Base-by-base conservation (phyloP, 2,113 vertebrate species). In the Sinocyclocheilus maitianheensis region DNA sequence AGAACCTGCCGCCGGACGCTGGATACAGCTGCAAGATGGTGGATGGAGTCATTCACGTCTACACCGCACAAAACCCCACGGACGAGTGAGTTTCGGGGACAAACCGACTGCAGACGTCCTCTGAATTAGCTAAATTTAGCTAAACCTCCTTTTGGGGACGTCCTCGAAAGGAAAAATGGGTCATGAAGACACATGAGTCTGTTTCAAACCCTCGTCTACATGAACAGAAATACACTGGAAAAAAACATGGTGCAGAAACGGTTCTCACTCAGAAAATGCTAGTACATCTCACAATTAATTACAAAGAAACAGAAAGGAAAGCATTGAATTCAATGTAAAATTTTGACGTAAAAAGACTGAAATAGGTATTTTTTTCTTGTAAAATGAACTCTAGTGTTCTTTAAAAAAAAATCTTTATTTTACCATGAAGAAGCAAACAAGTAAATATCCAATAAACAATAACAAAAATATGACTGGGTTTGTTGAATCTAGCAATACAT, bases 11-110 rank as follows among this genome's bases (percentile, higher is more conserved):
- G 0, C 88, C 90, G 0, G 97, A 99, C 81, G 91, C 96, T 83
- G 97, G 95, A 87, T 96, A 97, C 0, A 96, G 95, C 18, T 95
- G 97, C 90, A 95, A 94, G 89, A 97, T 99, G 97, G 95, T 97
- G 85, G 92, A 91, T 0, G 97, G 97, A 0, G 95, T 99, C 0
- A 90, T 98, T 60, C 97, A 98, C 0, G 96, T 99, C 84, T 99
- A 96, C 92, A 95, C 93, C 86, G 95, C 95, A 87, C 93, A 92
- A 83, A 95, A 91, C 87, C 90, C 89, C 87, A 91, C 92, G 90
- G 92, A 94, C 63, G 92, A 92, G 94, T 95, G 84, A 18, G 92
- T 72, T 12, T 40, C 12, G 0, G 10, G 24, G 20, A 43, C n/a
- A 20, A 12, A 8, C 10, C 9, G 5, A 3, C 30, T 71, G 69